Evolutionary conservation across 2,113 vertebrate species (phyloP).

Genomic region (Choloepus hoffmanni): DNA sequence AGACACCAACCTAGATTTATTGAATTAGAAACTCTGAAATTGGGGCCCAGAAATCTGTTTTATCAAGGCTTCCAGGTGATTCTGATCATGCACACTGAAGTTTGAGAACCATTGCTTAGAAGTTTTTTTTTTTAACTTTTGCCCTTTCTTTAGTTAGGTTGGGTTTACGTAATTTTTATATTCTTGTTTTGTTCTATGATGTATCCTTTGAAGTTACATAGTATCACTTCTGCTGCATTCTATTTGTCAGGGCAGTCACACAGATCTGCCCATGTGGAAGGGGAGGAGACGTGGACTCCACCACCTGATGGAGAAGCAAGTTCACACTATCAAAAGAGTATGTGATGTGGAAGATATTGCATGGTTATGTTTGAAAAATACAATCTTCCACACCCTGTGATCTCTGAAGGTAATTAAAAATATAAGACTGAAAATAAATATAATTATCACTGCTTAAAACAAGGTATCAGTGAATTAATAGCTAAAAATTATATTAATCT

Average conservation of each 20-base stretch:
- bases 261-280: neutral
- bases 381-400: neutral
- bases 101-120: neutral
- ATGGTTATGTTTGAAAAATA: neutral
- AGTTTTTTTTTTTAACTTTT: neutral
- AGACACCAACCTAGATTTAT: neutral
- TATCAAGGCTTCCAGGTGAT: neutral
- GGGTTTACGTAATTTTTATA: neutral
- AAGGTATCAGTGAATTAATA: neutral
- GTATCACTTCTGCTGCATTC: neutral
- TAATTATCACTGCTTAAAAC: slow-evolving; percentile 4
- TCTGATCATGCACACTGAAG: neutral
- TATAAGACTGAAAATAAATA: neutral
- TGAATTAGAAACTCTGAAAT: neutral
- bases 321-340: neutral
- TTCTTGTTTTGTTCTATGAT: neutral
- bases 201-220: neutral
- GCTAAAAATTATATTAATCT: neutral
- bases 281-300: neutral
- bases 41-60: neutral
- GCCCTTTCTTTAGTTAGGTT: neutral
- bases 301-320: neutral
- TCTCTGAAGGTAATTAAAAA: neutral
- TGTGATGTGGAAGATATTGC: neutral
- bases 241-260: neutral